Percentiles rank a stretch among this genome's conserved stretches.
Conservation (phyloP, 2,797 vertebrate genomes). For the Spinus pinus region DNA sequence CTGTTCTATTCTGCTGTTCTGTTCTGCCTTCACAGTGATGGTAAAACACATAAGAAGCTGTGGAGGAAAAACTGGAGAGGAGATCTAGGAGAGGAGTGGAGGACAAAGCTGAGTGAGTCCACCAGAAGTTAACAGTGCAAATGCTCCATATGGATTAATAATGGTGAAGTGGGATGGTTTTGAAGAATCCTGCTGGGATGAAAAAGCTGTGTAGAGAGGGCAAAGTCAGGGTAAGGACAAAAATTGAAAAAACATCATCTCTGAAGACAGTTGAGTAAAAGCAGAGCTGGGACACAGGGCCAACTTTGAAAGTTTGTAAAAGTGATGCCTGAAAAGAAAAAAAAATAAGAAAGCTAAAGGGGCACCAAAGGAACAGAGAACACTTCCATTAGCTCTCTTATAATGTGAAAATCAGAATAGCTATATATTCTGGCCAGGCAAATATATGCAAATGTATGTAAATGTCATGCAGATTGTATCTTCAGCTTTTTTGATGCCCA, state of each 20-base stretch:
- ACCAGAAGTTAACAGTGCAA: background rate
- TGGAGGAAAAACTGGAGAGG: background rate
- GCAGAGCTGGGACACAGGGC: background rate
- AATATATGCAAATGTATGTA: constrained; percentile 63
- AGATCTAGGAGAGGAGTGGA: background rate
- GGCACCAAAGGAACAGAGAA: background rate
- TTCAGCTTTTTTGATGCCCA: constrained; percentile 66
- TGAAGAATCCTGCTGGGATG: background rate
- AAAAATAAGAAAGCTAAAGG: background rate
- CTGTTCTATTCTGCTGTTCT: background rate
- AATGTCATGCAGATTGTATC: constrained; percentile 69
- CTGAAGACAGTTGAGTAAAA: background rate
- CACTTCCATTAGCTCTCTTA: constrained; percentile 23
- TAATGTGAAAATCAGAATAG: constrained; percentile 53
- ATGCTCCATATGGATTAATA: background rate
- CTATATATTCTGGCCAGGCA: constrained; percentile 35
- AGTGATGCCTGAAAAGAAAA: background rate
- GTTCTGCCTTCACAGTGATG: background rate
- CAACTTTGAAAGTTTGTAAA: background rate
- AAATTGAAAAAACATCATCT: background rate
- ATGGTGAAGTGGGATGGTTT: background rate
- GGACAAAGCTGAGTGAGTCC: background rate
- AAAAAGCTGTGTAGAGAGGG: background rate
- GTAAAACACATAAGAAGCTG: background rate
- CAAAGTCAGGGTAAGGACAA: background rate